Base-by-base conservation (phyloP, 2,888 invertebrate genomes). In the Leptogaster cylindrica region DNA sequence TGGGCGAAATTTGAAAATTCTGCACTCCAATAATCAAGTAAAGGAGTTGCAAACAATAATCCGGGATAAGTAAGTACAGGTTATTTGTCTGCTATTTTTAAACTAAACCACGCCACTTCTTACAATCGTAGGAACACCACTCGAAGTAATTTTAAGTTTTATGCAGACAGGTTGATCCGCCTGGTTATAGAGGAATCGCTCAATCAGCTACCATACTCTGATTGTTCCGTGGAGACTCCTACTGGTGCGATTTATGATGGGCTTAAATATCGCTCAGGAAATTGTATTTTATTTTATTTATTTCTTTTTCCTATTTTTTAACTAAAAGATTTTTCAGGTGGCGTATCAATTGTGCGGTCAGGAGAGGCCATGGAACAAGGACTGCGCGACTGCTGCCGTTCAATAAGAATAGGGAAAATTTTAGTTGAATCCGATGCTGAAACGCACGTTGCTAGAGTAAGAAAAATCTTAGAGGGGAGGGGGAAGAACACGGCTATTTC, bases 361-460 rank as follows among this genome's bases (percentile, higher is more conserved):
- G 93, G 93, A 31, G 96, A 97, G 77, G 95, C 95, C n/a, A 97
- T 97, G 96, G 96, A 97, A 79, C 91, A 91, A 83, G 94, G 94
- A 3, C 83, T 95, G 46, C 84, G 98, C 36, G 98, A 99, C 79
- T 99, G 99, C 80, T 99, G 99, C 80, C 88, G 98, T 2, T 97
- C 97, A 5, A 99, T 99, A 76, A 86, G 98, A 67, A 98, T 99
- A 72, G 98, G 99, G 27, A 99, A 99, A 84, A 98, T 99, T 77
- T 83, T 99, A 44, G 94, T 99, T 1, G 97, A 97, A 80, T 95
- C 95, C 70, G 96, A 97, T 83, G 90, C 91, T 7, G 97, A 97
- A 75, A 97, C 97, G 0, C 96, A 97, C 75, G 96, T 95, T 78
- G 97, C 98, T 0, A 89, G 90, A 77, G 97, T 99, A 1, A n/a